These are phyloP conservation scores for Hartigia nigra DNA, from an alignment of 2,888 invertebrate species.

Conservation along the genomic window DNA sequence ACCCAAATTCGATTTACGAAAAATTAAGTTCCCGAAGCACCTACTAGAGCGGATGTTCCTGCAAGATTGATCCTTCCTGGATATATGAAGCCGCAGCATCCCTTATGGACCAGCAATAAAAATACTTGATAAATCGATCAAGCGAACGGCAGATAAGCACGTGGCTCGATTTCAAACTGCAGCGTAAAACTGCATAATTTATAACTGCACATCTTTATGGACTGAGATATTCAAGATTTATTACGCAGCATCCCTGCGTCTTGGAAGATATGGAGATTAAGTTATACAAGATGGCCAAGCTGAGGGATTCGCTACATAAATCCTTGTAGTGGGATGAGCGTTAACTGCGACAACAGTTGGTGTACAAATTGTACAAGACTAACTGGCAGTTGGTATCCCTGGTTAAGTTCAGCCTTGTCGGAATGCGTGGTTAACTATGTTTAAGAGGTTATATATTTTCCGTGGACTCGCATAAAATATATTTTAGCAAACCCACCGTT, in stretches of 20 bases:
- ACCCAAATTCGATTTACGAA: not conserved
- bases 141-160: not conserved
- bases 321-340: constrained; percentile 13
- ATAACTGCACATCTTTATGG: not conserved
- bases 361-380: constrained; percentile 27
- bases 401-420: not conserved
- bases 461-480: not conserved
- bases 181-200: not conserved
- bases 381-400: constrained; percentile 6
- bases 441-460: not conserved
- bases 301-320: constrained; percentile 29
- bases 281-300: not conserved
- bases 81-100: not conserved
- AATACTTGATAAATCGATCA: not conserved
- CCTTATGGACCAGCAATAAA: not conserved
- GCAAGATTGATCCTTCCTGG: not conserved
- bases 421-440: not conserved
- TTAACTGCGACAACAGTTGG: constrained; percentile 32
- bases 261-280: not conserved
- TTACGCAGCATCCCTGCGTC: not conserved
- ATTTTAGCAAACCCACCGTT: not conserved
- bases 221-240: not conserved
- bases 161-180: not conserved
- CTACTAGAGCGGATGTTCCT: not conserved
- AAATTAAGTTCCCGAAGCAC: not conserved